A percentile compares a stretch with the other conserved stretches of the same genome.
phyloP scores from a whole-genome alignment of 2,113 vertebrate genomes.

The Daubentonia madagascariensis region DNA sequence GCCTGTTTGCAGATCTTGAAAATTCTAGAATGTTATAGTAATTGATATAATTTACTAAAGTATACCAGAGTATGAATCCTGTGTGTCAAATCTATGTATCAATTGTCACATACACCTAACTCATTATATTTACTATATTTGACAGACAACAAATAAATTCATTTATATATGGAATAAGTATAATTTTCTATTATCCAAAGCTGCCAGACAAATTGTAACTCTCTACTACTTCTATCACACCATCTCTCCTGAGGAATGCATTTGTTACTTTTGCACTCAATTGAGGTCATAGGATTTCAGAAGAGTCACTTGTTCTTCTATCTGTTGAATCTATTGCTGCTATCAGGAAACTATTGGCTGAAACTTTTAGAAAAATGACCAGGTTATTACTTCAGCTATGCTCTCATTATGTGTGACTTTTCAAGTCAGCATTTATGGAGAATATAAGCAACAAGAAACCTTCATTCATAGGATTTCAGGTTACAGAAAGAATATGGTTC shows the following conservation, averaged over 20 bases:
- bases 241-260: not conserved
- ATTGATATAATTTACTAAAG: not conserved
- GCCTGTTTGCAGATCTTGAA: not conserved
- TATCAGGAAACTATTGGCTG: conserved; percentile 28
- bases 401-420: conserved; percentile 24
- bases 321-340: not conserved
- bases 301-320: not conserved
- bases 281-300: not conserved
- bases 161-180: not conserved
- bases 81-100: not conserved
- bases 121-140: not conserved
- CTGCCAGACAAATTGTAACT: not conserved
- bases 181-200: not conserved
- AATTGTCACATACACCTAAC: not conserved
- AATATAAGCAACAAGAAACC: not conserved
- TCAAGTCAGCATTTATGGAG: conserved; percentile 31
- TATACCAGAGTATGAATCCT: not conserved
- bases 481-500: not conserved
- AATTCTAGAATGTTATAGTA: not conserved
- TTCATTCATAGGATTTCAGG: not conserved
- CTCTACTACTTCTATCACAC: not conserved
- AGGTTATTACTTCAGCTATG: conserved; percentile 34
- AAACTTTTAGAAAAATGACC: conserved; percentile 31
- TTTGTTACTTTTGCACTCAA: not conserved
- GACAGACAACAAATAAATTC: not conserved